Evolutionary conservation across 2,888 invertebrate species (phyloP).

Genomic region (Sceliomorpha sp.): DNA sequence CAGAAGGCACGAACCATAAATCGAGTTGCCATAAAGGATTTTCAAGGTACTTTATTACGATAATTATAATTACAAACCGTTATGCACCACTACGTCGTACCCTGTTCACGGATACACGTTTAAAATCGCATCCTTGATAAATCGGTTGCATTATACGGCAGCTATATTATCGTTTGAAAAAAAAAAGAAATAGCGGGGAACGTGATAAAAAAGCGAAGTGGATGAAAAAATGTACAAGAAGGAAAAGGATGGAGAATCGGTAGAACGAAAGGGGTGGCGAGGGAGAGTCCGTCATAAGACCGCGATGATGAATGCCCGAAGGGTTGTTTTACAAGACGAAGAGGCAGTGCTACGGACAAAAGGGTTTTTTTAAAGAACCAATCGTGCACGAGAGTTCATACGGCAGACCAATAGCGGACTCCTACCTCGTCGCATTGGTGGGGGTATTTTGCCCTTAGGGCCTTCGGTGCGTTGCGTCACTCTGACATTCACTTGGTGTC

Average conservation of each 20-base stretch:
- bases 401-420: conserved; percentile 63
- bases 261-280: conserved; percentile 69
- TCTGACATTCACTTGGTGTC: conserved; percentile 75
- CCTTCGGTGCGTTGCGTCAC: conserved; percentile 75
- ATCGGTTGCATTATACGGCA: conserved; percentile 67
- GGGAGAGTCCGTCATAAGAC: conserved; percentile 73
- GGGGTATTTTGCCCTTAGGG: conserved; percentile 74
- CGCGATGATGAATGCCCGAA: conserved; percentile 77
- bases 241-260: conserved; percentile 49
- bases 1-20: conserved; percentile 14
- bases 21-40: conserved; percentile 18
- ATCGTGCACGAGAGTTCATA: conserved; percentile 47
- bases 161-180: conserved; percentile 47
- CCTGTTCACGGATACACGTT: conserved; percentile 35
- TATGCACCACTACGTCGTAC: conserved; percentile 45
- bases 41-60: conserved; percentile 20
- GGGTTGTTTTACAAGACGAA: conserved; percentile 69
- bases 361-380: conserved; percentile 66
- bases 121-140: conserved; percentile 64
- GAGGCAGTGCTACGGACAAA: conserved; percentile 61
- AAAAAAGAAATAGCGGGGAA: conserved; percentile 35
- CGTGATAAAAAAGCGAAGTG: conserved; percentile 7
- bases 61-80: conserved; percentile 73
- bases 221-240: neutral
- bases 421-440: conserved; percentile 57